Evolutionary conservation across 2,113 vertebrate species (phyloP).

Genomic region (Ginglymostoma cirratum): DNA sequence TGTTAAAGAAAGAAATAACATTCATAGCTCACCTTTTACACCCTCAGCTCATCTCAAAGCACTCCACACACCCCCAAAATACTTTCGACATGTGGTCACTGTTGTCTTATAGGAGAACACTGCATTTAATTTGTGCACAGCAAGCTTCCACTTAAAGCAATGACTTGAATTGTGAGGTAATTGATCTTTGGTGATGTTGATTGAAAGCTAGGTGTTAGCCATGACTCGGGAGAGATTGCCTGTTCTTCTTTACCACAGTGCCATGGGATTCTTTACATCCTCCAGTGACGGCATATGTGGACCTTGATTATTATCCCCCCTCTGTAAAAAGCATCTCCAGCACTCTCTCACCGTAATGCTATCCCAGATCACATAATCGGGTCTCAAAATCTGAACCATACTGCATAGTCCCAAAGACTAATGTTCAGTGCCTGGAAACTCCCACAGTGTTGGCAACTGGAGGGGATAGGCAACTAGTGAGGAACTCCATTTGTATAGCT

Average conservation of each 20-base stretch:
- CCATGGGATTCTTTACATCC: background rate
- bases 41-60: background rate
- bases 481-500: background rate
- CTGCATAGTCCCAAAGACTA: background rate
- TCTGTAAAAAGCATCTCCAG: background rate
- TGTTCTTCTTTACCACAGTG: background rate
- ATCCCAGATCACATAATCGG: background rate
- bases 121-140: background rate
- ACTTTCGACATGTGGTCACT: background rate
- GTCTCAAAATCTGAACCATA: background rate
- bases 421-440: too few species aligned
- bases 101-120: background rate
- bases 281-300: background rate
- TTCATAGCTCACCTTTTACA: background rate
- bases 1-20: background rate
- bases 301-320: background rate
- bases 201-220: background rate
- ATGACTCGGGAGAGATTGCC: background rate
- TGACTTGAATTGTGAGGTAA: background rate
- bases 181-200: background rate
- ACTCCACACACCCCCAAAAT: background rate
- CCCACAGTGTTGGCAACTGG: background rate
- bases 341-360: background rate
- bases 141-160: background rate
- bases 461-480: background rate